Evolutionary conservation across 2,113 vertebrate genomes (phyloP).

Genomic region (Sceloporus undulatus): DNA sequence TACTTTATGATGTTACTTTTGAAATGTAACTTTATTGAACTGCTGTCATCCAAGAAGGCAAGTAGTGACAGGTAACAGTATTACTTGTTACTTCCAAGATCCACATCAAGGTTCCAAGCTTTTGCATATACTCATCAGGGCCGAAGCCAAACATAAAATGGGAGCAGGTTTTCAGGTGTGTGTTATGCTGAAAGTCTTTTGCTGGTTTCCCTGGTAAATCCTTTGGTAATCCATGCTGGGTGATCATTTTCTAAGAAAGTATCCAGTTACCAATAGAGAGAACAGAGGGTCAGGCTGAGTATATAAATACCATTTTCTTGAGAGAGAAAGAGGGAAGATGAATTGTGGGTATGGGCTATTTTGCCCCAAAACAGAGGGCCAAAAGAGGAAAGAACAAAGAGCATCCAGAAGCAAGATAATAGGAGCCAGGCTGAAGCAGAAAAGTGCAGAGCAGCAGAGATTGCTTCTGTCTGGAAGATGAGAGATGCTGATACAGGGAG

Average conservation of each 20-base stretch:
- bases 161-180: neutral
- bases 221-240: neutral
- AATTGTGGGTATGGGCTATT: neutral
- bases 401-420: neutral
- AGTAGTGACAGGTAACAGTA: too few species aligned
- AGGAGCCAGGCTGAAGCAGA: neutral
- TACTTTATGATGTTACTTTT: too few species aligned
- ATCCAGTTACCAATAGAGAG: neutral
- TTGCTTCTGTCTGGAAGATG: neutral
- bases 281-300: neutral
- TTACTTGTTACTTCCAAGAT: too few species aligned
- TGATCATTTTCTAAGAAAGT: constrained; percentile 2
- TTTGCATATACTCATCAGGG: neutral
- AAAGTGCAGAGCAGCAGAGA: neutral
- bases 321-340: neutral
- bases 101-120: neutral
- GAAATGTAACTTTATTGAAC: too few species aligned
- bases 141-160: neutral
- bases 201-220: neutral
- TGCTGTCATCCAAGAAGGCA: too few species aligned
- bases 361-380: neutral
- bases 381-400: neutral
- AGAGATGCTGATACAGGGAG: neutral
- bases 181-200: neutral
- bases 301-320: neutral